Percentiles rank a stretch among this genome's conserved stretches.
Conservation (phyloP, 2,113 vertebrate genomes). For the Muntiacus muntjak region DNA sequence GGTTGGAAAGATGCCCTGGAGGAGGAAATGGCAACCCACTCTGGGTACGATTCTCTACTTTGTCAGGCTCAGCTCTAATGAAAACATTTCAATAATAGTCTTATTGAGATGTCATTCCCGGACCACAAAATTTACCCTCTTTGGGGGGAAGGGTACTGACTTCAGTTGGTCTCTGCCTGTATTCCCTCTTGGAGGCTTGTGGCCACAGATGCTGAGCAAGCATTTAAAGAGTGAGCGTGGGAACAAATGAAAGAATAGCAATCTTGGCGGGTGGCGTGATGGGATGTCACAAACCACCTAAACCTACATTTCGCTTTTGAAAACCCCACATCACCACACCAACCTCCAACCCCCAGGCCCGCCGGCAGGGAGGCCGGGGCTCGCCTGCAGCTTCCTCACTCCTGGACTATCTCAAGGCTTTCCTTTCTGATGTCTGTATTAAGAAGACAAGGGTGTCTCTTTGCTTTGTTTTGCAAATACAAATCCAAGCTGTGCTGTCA, state of each 20-base stretch:
- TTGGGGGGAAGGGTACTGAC: neutral
- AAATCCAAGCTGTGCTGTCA: neutral
- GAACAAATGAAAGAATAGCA: neutral
- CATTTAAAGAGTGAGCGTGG: neutral
- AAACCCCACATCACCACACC: neutral
- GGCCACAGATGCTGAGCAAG: neutral
- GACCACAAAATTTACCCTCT: neutral
- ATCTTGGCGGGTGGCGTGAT: too few species aligned
- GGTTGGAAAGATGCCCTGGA: too few species aligned
- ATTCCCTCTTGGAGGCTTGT: neutral
- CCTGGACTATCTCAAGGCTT: neutral
- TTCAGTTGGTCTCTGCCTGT: neutral
- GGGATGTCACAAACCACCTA: neutral
- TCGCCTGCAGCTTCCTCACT: rapidly evolving
- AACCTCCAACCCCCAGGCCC: neutral
- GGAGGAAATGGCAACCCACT: too few species aligned
- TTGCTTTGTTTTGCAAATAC: neutral
- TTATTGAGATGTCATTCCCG: neutral
- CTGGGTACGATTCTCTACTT: neutral
- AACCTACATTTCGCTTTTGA: neutral
- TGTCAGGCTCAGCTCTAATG: neutral
- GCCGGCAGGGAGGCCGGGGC: neutral
- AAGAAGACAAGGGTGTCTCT: neutral
- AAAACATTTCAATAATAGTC: neutral
- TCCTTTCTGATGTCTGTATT: neutral